Percentiles rank a stretch among this genome's conserved stretches.
Evolutionary conservation across 2,888 invertebrate species (phyloP).

Genomic region (Drosophila demipolita): DNA sequence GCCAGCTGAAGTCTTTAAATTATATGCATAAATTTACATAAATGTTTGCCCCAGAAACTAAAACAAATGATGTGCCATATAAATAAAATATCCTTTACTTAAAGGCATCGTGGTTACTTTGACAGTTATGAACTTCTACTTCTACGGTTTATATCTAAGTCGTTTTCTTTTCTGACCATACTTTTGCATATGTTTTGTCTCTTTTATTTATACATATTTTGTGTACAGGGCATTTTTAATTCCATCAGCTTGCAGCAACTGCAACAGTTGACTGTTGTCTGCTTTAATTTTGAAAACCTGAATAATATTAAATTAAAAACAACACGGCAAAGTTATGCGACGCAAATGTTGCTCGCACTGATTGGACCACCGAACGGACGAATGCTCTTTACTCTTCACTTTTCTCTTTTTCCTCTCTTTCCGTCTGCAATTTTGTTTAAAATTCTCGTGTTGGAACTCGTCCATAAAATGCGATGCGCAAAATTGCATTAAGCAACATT

Average conservation of each 20-base stretch:
- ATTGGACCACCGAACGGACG: slow-evolving; percentile 26
- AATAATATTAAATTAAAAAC: slow-evolving; percentile 55
- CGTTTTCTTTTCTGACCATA: not conserved
- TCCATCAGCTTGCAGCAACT: not conserved
- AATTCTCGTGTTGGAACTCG: slow-evolving; percentile 63
- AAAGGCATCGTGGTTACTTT: not conserved
- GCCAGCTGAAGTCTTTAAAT: slow-evolving; percentile 13
- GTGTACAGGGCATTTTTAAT: slow-evolving; percentile 19
- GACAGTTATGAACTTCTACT: not conserved
- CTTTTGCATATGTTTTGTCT: not conserved
- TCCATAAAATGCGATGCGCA: slow-evolving; percentile 58
- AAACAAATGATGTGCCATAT: not conserved
- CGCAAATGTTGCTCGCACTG: slow-evolving; percentile 68
- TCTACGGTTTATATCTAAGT: slow-evolving; percentile 4
- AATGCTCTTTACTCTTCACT: not conserved
- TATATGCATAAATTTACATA: slow-evolving; percentile 14
- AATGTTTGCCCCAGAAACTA: slow-evolving; percentile 16
- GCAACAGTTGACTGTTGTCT: not conserved
- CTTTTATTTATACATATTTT: not conserved
- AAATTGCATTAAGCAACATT: slow-evolving; percentile 49
- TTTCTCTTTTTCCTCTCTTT: not conserved
- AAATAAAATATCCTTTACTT: not conserved
- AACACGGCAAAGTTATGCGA: slow-evolving; percentile 69
- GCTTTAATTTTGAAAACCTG: slow-evolving; percentile 32
- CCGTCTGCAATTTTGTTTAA: slow-evolving; percentile 33